A percentile compares a stretch with the other conserved stretches of the same genome.
phyloP scores from a whole-genome alignment of 2,113 vertebrate species.

The Neodon shergylaensis region DNA sequence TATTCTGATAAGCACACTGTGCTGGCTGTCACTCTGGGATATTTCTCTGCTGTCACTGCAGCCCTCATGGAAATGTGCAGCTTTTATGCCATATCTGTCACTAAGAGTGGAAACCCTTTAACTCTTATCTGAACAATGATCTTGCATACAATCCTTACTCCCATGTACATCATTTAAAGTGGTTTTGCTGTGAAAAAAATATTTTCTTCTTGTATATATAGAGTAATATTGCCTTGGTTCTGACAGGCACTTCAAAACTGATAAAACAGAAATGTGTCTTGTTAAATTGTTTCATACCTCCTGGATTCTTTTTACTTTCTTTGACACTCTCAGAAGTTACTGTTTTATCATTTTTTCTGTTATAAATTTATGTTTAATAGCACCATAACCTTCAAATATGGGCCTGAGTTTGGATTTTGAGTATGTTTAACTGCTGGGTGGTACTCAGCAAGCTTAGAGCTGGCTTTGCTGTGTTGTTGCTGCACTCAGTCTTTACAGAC shows the following conservation, averaged over 20 bases:
- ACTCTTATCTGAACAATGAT: background rate
- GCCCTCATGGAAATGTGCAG: fast-evolving
- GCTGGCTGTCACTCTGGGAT: background rate
- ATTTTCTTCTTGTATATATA: background rate
- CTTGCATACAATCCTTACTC: background rate
- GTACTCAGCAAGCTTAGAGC: background rate
- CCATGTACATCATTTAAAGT: background rate
- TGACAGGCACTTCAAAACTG: background rate
- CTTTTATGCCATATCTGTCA: background rate
- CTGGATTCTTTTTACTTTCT: background rate
- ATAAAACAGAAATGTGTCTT: background rate
- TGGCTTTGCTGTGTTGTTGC: background rate
- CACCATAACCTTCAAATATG: background rate
- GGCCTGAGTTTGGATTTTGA: background rate
- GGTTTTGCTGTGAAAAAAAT: background rate
- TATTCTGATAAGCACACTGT: background rate
- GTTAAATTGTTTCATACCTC: background rate
- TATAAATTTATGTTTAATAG: background rate
- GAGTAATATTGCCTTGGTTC: background rate
- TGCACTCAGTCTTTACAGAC: background rate
- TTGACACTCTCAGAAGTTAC: background rate
- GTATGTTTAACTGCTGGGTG: background rate
- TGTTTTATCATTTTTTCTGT: background rate
- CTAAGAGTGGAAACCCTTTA: background rate
- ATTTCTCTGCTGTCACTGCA: background rate